Evolutionary conservation across 2,113 vertebrate species (phyloP).

Genomic region (Seriola rivoliana): DNA sequence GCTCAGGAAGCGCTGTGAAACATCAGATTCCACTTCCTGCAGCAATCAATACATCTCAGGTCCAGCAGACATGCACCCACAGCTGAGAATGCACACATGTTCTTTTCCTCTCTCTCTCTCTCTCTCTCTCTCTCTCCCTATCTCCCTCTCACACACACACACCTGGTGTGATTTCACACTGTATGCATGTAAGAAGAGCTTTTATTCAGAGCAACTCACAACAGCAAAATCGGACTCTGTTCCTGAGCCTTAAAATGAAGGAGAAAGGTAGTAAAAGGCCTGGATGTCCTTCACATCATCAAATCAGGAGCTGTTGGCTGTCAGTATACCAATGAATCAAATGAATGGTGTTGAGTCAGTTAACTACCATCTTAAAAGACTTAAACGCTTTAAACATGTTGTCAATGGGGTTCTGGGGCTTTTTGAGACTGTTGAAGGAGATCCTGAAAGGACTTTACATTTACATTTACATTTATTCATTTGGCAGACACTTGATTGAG

Average conservation of each 20-base stretch:
- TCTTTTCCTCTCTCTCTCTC: neutral
- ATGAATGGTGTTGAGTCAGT: neutral
- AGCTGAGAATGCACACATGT: conserved; percentile 36
- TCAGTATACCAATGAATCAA: neutral
- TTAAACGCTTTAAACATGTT: neutral
- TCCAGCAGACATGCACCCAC: conserved; percentile 61
- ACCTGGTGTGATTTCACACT: conserved; percentile 23
- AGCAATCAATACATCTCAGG: conserved; percentile 81
- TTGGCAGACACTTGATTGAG: neutral
- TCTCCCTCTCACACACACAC: conserved; percentile 3
- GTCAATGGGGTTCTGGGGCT: neutral
- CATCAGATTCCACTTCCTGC: conserved; percentile 88
- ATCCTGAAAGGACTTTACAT: neutral
- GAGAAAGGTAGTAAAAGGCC: neutral
- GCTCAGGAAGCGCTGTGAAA: conserved; percentile 82
- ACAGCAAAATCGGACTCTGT: neutral
- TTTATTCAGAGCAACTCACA: conserved; percentile 8
- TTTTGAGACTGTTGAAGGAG: neutral
- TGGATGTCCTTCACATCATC: conserved; percentile 21
- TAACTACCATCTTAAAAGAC: neutral
- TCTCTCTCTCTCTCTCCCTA: neutral
- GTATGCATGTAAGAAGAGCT: neutral
- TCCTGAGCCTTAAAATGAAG: neutral
- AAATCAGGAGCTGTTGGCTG: neutral
- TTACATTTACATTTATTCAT: neutral